Conservation (phyloP, 2,113 vertebrate genomes). For the Notothenia coriiceps region DNA sequence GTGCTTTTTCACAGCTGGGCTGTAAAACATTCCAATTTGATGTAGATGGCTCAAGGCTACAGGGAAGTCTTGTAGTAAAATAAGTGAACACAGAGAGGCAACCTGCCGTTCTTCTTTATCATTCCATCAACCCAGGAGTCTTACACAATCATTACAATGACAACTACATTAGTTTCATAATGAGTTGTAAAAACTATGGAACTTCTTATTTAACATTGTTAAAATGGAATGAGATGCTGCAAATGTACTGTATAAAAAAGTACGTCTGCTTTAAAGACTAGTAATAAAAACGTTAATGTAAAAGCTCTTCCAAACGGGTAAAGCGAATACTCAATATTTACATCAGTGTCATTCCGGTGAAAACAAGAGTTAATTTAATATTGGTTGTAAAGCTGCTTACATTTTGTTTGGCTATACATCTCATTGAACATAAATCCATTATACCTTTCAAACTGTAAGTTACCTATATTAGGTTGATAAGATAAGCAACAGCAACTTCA, state of each 20-base stretch:
- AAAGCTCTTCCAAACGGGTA: not conserved
- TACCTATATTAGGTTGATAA: not conserved
- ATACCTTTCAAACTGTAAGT: not conserved
- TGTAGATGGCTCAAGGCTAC: conserved; percentile 26
- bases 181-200: not conserved
- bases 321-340: not conserved
- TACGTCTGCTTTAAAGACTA: not conserved
- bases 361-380: not conserved
- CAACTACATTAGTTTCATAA: not conserved
- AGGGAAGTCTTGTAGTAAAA: conserved; percentile 9
- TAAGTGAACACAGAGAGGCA: conserved; percentile 1
- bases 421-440: not conserved
- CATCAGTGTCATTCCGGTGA: not conserved
- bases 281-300: not conserved
- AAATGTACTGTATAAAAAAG: not conserved
- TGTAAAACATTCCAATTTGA: conserved; percentile 38
- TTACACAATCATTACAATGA: not conserved
- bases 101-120: not conserved
- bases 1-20: conserved; percentile 37
- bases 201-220: not conserved
- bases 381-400: not conserved
- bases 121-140: conserved; percentile 12
- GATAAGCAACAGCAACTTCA: not conserved
- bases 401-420: not conserved
- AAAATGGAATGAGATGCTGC: not conserved